Percentiles rank a stretch among this genome's conserved stretches.
Evolutionary conservation across 2,113 vertebrate species (phyloP).

Genomic region (Thalassoma bifasciatum): DNA sequence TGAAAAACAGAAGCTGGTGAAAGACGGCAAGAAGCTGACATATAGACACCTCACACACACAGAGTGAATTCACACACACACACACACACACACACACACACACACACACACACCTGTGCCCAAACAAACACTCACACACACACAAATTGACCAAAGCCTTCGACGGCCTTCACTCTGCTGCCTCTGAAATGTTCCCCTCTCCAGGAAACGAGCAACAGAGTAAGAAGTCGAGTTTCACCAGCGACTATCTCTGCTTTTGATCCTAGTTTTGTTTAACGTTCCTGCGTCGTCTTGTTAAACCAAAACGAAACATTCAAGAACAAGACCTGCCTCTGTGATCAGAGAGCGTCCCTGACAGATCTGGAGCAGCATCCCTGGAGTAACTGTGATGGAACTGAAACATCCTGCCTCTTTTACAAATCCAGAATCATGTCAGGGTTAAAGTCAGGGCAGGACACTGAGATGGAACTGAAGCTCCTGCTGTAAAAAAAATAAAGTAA

Average conservation of each 20-base stretch:
- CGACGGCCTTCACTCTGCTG: constrained; percentile 2
- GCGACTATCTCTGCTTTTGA: not conserved
- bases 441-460: not conserved
- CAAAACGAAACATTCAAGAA: constrained; percentile 4
- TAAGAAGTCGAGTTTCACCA: too few species aligned
- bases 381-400: constrained; percentile 41
- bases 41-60: constrained; percentile 1
- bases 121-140: constrained; percentile 34
- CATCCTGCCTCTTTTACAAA: not conserved
- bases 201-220: too few species aligned
- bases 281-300: not conserved
- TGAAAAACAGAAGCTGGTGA: constrained; percentile 35
- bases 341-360: constrained; percentile 44
- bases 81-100: constrained; percentile 9
- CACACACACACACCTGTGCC: constrained; percentile 22
- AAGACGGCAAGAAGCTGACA: constrained; percentile 38
- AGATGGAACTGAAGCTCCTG: too few species aligned
- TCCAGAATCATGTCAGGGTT: constrained; percentile 20
- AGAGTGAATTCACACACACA: not conserved
- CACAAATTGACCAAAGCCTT: constrained; percentile 3
- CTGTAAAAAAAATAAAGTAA: not conserved
- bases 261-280: not conserved
- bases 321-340: constrained; percentile 15
- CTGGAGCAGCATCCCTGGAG: constrained; percentile 53
- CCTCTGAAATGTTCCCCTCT: constrained; percentile 18